These are phyloP conservation scores for Trogon melanurus DNA, from an alignment of 2,113 vertebrate genomes.

Conservation along the genomic window DNA sequence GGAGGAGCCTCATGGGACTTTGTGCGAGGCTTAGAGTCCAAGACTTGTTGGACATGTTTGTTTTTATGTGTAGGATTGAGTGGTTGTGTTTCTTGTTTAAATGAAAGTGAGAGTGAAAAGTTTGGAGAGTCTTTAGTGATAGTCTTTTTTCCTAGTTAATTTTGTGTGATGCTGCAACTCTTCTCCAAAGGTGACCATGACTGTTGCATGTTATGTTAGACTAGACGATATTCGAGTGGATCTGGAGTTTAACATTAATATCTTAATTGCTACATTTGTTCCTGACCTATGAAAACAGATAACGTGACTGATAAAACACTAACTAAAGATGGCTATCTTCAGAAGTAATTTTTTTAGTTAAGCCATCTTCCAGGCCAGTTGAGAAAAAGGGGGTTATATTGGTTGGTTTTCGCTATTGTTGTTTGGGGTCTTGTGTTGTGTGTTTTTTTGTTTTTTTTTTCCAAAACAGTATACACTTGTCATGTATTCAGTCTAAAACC, in stretches of 20 bases:
- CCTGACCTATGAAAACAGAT: background rate
- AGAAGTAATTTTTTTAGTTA: background rate
- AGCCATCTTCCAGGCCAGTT: background rate
- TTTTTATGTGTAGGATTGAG: background rate
- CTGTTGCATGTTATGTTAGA: background rate
- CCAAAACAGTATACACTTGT: background rate
- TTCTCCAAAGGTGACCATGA: background rate
- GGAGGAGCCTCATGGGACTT: background rate
- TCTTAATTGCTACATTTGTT: background rate
- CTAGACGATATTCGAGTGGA: background rate
- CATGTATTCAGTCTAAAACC: background rate
- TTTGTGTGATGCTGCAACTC: background rate
- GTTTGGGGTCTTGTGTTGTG: background rate
- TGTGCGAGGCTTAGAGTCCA: background rate
- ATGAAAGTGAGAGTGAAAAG: background rate
- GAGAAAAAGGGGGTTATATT: rapidly evolving
- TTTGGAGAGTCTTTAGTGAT: background rate
- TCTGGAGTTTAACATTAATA: background rate
- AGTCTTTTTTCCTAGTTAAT: background rate
- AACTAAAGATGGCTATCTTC: background rate
- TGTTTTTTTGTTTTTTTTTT: background rate
- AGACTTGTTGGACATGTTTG: background rate
- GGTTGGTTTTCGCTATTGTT: background rate
- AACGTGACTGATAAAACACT: background rate
- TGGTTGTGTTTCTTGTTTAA: background rate